Evolutionary conservation across 2,797 vertebrate genomes (phyloP), one percentile per base, ranked within the genome.

Genomic region (Ctenopoma multispine): DNA sequence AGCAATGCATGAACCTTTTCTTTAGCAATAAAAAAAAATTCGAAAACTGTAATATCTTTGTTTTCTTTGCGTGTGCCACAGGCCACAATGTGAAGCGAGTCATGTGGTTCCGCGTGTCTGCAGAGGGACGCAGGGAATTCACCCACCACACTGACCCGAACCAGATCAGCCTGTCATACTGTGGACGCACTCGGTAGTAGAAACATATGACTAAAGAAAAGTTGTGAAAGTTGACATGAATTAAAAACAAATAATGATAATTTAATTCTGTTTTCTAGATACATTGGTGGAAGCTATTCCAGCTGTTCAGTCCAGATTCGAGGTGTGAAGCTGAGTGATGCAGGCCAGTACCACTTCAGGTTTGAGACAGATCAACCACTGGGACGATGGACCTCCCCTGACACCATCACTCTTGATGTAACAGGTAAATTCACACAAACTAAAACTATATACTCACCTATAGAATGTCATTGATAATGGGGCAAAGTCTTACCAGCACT

Each of bases 31-130:
- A n/a, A n/a, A n/a, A n/a, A n/a, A n/a, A n/a, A n/a, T n/a, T n/a
- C n/a, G 4, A 4, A 4, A 4, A 34, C 8, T 38, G 7, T 38
- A 4, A 6, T 38, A 2, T 8, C 10, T 38, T 8, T 15, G 4
- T 18, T 44, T n/a, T 44, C 18, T 46, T 11, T 46, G 18, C 44
- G 10, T n/a, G 44, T 10, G 44, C 81, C 3, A n/a, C 69, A 74
- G 92, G 92, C 75, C 93, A 92, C 89, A 93, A 77, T 1, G 87
- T 93, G 74, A 93, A 58, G 43, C 73, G 77, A 48, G 92, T 94
- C 78, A 94, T 93, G 93, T 95, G 94, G 94, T 95, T 95, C 72
- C 92, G 91, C 49, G 92, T 94, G 64, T 92, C 92, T 20, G 67
- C 83, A 3, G 91, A 92, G 1, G 93, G 91, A 34, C 90, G 60